A percentile compares a stretch with the other conserved stretches of the same genome.
Conservation (phyloP, 2,888 invertebrate species). For the Nomada flava region DNA sequence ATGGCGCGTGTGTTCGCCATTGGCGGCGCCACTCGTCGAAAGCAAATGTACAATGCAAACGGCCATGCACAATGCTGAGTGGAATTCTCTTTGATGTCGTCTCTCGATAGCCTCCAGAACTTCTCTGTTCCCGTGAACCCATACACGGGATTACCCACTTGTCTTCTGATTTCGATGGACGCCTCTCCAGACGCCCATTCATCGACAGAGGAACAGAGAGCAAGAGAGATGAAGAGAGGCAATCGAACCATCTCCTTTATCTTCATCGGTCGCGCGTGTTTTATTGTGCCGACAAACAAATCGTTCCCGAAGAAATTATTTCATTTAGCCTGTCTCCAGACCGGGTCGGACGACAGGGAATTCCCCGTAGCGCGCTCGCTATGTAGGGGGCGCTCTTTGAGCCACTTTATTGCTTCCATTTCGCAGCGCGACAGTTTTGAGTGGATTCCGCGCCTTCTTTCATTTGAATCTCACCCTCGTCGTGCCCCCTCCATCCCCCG, state of each 20-base stretch:
- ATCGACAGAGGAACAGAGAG: slow-evolving; percentile 19
- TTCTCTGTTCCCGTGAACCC: slow-evolving; percentile 60
- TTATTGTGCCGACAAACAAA: slow-evolving; percentile 56
- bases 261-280: slow-evolving; percentile 46
- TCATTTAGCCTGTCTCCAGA: slow-evolving; percentile 52
- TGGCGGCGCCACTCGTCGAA: slow-evolving; percentile 40
- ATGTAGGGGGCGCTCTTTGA: slow-evolving; percentile 30
- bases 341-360: neutral
- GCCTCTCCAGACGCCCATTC: slow-evolving; percentile 67
- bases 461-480: slow-evolving; percentile 33
- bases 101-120: slow-evolving; percentile 66
- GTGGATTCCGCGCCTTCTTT: slow-evolving; percentile 25
- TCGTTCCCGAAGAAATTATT: slow-evolving; percentile 63
- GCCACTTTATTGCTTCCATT: slow-evolving; percentile 49
- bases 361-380: slow-evolving; percentile 20
- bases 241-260: slow-evolving; percentile 56
- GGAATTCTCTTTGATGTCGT: slow-evolving; percentile 70
- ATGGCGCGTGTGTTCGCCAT: slow-evolving; percentile 13
- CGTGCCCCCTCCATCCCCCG: neutral
- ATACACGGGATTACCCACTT: slow-evolving; percentile 68
- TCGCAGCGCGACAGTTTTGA: slow-evolving; percentile 32
- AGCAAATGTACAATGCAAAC: slow-evolving; percentile 69
- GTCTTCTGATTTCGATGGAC: slow-evolving; percentile 73
- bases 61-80: slow-evolving; percentile 60
- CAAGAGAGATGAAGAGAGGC: slow-evolving; percentile 6